These are phyloP conservation scores for Phyllostomus discolor DNA, from an alignment of 2,113 vertebrate genomes.

Conservation along the genomic window DNA sequence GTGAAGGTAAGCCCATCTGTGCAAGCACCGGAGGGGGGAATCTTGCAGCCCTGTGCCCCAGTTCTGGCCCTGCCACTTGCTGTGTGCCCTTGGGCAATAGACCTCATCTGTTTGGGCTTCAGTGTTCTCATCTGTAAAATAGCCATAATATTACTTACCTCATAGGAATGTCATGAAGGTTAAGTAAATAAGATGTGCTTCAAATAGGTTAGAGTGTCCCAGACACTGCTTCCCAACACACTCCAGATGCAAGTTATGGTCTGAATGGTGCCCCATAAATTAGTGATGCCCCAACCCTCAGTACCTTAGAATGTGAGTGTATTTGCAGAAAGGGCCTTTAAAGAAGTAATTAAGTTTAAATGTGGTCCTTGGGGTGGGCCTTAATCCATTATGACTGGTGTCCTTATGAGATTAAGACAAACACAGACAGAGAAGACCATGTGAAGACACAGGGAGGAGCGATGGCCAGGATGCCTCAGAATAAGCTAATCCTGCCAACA, in stretches of 20 bases:
- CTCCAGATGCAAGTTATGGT: not conserved
- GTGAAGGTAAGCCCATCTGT: not conserved
- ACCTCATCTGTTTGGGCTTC: not conserved
- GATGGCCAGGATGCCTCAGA: not conserved
- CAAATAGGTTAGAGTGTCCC: not conserved
- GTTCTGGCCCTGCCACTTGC: not conserved
- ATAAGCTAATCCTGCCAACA: not conserved
- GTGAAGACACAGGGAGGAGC: not conserved
- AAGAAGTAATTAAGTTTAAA: not conserved
- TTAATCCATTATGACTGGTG: not conserved
- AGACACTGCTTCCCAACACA: not conserved
- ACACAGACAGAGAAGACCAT: not conserved
- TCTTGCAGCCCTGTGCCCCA: not conserved
- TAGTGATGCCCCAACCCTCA: not conserved
- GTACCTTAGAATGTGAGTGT: not conserved
- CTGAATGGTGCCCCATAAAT: not conserved
- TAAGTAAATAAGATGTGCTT: not conserved
- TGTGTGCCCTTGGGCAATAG: not conserved
- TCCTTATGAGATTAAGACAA: not conserved
- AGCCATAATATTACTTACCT: not conserved
- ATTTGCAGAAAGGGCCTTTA: not conserved
- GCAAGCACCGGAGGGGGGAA: too few species aligned
- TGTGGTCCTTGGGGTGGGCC: not conserved
- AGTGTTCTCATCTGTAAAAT: slow-evolving; percentile 32
- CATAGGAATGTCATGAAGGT: not conserved